Conservation (phyloP, 2,113 vertebrate species). For the Podiceps cristatus region DNA sequence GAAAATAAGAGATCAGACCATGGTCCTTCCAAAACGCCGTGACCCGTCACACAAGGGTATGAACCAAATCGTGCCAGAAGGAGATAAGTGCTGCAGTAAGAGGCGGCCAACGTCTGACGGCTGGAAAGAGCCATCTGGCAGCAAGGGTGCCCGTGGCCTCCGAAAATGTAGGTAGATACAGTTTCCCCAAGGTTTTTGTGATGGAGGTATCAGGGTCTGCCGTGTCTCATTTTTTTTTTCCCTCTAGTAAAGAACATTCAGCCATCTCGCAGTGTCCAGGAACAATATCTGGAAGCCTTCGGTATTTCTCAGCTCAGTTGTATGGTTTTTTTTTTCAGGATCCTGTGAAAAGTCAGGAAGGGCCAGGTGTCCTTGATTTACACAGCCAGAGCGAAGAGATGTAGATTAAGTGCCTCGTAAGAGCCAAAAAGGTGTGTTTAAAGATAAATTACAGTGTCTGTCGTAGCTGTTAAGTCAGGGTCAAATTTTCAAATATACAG, state of each 20-base stretch:
- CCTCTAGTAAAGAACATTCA: neutral
- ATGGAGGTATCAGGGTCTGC: neutral
- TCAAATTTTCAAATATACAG: neutral
- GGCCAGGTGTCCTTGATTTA: conserved; percentile 26
- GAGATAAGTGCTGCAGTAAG: neutral
- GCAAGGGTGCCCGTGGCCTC: neutral
- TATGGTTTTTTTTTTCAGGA: neutral
- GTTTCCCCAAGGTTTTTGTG: neutral
- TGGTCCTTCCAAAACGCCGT: neutral
- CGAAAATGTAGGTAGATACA: neutral
- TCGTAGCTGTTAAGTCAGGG: neutral
- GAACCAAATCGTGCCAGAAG: neutral
- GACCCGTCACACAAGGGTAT: neutral
- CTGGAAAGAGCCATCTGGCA: neutral
- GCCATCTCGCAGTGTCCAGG: neutral
- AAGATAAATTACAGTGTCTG: neutral
- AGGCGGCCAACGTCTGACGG: neutral
- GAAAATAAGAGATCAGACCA: neutral
- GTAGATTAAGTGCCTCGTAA: neutral
- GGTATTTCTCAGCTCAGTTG: neutral
- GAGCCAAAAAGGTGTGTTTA: neutral
- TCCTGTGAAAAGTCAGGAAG: neutral
- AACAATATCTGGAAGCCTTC: neutral
- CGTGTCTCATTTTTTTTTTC: neutral
- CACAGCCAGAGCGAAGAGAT: neutral